Evolutionary conservation across 2,888 invertebrate species (phyloP).

Genomic region (Tenthredo scrophulariae): DNA sequence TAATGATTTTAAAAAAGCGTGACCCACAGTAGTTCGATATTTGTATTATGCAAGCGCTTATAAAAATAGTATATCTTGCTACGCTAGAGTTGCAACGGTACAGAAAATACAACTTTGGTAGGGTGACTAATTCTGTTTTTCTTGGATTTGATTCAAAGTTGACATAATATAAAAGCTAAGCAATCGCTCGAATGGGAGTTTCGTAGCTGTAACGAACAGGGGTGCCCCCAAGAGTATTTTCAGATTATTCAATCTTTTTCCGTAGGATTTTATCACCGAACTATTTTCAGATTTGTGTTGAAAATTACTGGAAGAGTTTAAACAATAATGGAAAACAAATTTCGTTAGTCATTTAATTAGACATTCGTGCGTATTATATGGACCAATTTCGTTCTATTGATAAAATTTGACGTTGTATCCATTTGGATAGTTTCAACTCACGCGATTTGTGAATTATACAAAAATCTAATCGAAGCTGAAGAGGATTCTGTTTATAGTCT

Average conservation of each 20-base stretch:
- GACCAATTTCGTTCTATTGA: neutral
- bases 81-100: neutral
- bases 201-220: slow-evolving; percentile 8
- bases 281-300: neutral
- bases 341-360: too few relatives aligned
- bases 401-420: neutral
- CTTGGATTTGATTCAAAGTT: slow-evolving; percentile 38
- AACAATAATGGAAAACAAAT: neutral
- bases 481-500: too few relatives aligned
- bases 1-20: neutral
- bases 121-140: slow-evolving; percentile 17
- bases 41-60: neutral
- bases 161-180: slow-evolving; percentile 13
- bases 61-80: neutral
- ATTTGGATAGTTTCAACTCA: neutral
- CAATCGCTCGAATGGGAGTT: slow-evolving; percentile 26
- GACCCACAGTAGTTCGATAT: neutral
- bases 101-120: neutral
- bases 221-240: neutral
- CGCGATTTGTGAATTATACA: too few relatives aligned
- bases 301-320: neutral
- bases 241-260: neutral
- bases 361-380: too few relatives aligned
- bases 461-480: too few relatives aligned
- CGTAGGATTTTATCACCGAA: neutral